Conservation (phyloP, 2,888 invertebrate genomes). For the Leptopterna dolabrata region DNA sequence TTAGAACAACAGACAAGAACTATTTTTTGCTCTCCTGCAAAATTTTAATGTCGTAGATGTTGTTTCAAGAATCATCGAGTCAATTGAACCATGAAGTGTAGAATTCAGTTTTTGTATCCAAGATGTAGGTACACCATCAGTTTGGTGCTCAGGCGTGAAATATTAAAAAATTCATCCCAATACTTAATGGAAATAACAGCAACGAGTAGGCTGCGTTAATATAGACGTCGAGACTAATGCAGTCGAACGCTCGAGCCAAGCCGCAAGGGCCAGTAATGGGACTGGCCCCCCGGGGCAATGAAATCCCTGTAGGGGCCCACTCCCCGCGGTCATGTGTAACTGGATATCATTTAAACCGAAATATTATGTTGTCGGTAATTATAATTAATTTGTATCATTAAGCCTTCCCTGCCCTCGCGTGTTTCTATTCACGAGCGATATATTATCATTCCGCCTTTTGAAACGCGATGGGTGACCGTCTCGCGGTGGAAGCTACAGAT, state of each 20-base stretch:
- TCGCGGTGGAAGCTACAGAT: no score
- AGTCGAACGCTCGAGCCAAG: not conserved
- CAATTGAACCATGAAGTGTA: no score
- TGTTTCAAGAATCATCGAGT: no score
- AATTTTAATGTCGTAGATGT: no score
- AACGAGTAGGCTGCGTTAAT: not conserved
- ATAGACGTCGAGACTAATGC: not conserved
- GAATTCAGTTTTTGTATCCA: no score
- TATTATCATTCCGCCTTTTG: not conserved
- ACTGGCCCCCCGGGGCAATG: not conserved
- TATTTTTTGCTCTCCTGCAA: no score
- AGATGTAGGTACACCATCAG: no score
- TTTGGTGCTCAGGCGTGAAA: not conserved
- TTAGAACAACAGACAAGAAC: no score
- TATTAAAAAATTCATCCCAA: not conserved
- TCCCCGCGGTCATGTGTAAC: not conserved
- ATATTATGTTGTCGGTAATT: constrained; percentile 43
- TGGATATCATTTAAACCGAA: constrained; percentile 8
- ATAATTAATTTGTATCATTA: constrained; percentile 48
- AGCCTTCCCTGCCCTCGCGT: not conserved
- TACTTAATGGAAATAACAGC: not conserved
- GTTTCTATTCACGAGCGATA: not conserved
- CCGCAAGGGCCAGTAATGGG: constrained; percentile 25
- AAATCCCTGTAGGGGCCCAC: not conserved
- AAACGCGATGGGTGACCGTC: not conserved